These are phyloP conservation scores for Muscina levida DNA, from an alignment of 2,888 invertebrate species.

Conservation along the genomic window DNA sequence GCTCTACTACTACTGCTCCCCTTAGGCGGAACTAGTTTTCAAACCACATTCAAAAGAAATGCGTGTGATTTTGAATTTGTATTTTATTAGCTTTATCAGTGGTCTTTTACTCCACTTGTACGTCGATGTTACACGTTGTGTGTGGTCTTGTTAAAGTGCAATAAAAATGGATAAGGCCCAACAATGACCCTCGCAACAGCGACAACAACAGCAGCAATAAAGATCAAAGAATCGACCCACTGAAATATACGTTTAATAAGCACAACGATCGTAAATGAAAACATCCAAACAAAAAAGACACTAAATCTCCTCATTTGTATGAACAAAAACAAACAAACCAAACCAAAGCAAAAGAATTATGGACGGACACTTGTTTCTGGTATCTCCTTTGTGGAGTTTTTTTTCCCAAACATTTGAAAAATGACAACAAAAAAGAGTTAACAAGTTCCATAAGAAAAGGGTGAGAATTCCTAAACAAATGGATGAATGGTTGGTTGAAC, in stretches of 20 bases:
- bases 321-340: conserved; percentile 37
- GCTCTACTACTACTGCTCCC: neutral
- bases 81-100: conserved; percentile 20
- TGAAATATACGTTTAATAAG: conserved; percentile 64
- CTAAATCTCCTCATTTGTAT: conserved; percentile 48
- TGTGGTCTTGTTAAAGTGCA: conserved; percentile 65
- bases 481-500: conserved; percentile 11
- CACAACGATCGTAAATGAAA: conserved; percentile 71
- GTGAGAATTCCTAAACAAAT: conserved; percentile 68
- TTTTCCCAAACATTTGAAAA: conserved; percentile 49
- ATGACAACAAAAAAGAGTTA: conserved; percentile 58
- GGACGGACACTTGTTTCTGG: neutral
- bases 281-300: conserved; percentile 61
- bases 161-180: conserved; percentile 57
- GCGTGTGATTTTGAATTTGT: neutral
- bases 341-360: neutral
- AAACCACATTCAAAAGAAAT: neutral
- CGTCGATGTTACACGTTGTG: conserved; percentile 35
- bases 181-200: conserved; percentile 46
- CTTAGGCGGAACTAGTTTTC: conserved; percentile 21
- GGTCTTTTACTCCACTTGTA: too few relatives aligned
- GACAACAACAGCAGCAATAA: conserved; percentile 47
- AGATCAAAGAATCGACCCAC: conserved; percentile 55
- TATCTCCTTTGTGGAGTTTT: conserved; percentile 23
- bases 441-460: conserved; percentile 42